Evolutionary conservation across 2,888 invertebrate genomes (phyloP).

Genomic region (Eledone cirrhosa): DNA sequence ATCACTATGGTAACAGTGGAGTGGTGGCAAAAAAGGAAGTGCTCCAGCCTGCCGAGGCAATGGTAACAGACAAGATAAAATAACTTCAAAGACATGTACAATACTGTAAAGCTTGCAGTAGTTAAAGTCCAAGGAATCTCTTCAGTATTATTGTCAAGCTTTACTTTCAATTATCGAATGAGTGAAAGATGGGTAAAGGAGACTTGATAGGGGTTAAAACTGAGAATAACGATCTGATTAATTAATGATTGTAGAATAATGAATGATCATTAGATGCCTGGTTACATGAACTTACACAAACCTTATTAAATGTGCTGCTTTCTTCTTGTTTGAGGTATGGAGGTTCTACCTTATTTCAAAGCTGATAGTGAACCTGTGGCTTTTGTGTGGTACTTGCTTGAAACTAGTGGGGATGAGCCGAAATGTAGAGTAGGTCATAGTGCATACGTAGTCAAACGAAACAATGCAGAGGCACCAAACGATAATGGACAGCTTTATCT

Average conservation of each 20-base stretch:
- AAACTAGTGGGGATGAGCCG: slow-evolving; percentile 62
- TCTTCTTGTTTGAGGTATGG: slow-evolving; percentile 50
- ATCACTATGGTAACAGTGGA: slow-evolving; percentile 52
- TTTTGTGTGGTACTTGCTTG: slow-evolving; percentile 64
- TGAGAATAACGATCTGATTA: no score
- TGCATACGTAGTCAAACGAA: slow-evolving; percentile 39
- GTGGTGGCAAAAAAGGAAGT: slow-evolving; percentile 43
- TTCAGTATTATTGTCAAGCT: no score
- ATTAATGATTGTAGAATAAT: no score
- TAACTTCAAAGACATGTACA: background rate
- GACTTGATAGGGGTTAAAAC: no score
- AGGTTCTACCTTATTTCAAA: slow-evolving; percentile 63
- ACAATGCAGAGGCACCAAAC: slow-evolving; percentile 45
- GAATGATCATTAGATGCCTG: no score
- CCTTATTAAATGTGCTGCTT: no score
- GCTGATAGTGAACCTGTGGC: slow-evolving; percentile 52
- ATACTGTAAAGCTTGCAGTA: no score
- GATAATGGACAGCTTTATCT: slow-evolving; percentile 60
- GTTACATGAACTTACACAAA: no score
- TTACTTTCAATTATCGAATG: no score
- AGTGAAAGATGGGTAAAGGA: no score
- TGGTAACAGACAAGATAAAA: slow-evolving; percentile 31
- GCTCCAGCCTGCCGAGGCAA: slow-evolving; percentile 35
- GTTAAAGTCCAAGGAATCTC: no score
- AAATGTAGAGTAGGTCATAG: slow-evolving; percentile 65